A percentile compares a stretch with the other conserved stretches of the same genome.
Evolutionary conservation across 2,113 vertebrate genomes (phyloP).

Genomic region (Eudorcas thomsonii): DNA sequence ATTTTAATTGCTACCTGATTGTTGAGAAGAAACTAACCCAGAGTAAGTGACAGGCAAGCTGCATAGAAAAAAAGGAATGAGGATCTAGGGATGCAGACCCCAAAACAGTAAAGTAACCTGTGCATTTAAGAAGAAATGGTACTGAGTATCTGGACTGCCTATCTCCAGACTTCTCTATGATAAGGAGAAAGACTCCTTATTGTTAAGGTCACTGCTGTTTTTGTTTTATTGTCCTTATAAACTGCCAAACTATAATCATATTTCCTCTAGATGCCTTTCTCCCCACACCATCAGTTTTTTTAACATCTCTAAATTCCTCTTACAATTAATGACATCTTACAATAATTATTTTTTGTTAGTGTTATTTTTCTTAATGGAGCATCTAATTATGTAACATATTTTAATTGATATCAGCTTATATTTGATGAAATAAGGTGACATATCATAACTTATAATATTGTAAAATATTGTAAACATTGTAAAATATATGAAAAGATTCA

Average conservation of each 20-base stretch:
- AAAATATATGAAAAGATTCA: not conserved
- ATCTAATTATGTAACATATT: conserved; percentile 21
- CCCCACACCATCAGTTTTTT: not conserved
- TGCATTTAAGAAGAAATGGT: not conserved
- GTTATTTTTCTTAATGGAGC: conserved; percentile 29
- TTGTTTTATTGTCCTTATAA: not conserved
- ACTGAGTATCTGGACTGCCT: not conserved
- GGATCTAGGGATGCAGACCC: rapidly evolving
- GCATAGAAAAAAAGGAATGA: not conserved
- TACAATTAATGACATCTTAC: not conserved
- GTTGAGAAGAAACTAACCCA: not conserved
- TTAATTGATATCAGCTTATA: conserved; percentile 10
- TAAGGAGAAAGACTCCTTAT: not conserved
- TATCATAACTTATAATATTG: not conserved
- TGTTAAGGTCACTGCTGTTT: not conserved
- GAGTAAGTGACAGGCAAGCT: not conserved
- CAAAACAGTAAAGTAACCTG: not conserved
- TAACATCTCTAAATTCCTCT: conserved; percentile 25
- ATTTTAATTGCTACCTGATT: not conserved
- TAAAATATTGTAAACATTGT: not conserved
- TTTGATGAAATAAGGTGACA: conserved; percentile 27
- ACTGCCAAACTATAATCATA: not conserved
- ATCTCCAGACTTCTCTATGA: not conserved
- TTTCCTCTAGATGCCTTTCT: not conserved
- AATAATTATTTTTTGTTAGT: not conserved